Conservation (phyloP, 2,888 invertebrate genomes). For the Pyrocoelia pectoralis region DNA sequence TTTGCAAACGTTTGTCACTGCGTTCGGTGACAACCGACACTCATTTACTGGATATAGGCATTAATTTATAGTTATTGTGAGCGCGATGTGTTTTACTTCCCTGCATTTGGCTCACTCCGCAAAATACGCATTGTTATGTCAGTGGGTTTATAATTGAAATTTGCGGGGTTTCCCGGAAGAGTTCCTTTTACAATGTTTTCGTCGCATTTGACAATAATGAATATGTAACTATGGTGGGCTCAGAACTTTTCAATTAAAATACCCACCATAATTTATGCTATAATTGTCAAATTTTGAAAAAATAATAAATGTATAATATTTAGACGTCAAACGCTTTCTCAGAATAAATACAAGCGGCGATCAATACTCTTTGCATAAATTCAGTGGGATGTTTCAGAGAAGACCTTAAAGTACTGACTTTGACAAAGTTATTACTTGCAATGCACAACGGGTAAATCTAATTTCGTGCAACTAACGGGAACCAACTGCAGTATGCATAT, state of each 20-base stretch:
- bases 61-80: slow-evolving; percentile 36
- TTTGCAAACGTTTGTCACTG: slow-evolving; percentile 53
- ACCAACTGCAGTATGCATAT: too few species aligned
- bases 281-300: background rate
- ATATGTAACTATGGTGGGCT: background rate
- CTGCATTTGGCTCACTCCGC: slow-evolving; percentile 24
- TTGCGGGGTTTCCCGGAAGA: slow-evolving; percentile 11
- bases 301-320: too few species aligned
- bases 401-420: too few species aligned
- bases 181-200: slow-evolving; percentile 7
- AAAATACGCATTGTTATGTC: slow-evolving; percentile 19
- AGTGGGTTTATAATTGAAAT: slow-evolving; percentile 28
- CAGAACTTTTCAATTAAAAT: slow-evolving; percentile 7
- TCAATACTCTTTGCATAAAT: too few species aligned
- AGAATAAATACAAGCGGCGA: too few species aligned
- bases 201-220: slow-evolving; percentile 7
- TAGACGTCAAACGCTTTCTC: too few species aligned
- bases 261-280: background rate
- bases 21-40: slow-evolving; percentile 30
- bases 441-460: too few species aligned
- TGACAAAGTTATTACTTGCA: too few species aligned
- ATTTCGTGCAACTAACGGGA: too few species aligned
- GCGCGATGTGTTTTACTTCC: slow-evolving; percentile 27
- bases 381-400: too few species aligned
- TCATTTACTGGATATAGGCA: slow-evolving; percentile 29